A percentile compares a stretch with the other conserved stretches of the same genome.
Conservation (phyloP, 1,140 invertebrate genomes). For the Tetragonula clypearis region DNA sequence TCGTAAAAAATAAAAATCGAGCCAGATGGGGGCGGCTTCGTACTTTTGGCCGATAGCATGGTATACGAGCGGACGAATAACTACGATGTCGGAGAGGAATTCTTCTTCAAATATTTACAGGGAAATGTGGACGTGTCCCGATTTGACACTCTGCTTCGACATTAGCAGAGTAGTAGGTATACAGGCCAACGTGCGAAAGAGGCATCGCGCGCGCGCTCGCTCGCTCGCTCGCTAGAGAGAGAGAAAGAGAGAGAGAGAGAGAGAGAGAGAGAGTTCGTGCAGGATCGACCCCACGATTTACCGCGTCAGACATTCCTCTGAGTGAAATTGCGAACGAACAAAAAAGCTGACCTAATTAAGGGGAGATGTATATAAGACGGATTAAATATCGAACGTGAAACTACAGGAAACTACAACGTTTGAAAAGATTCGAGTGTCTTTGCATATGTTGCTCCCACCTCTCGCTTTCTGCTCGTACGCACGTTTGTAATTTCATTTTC, state of each 20-base stretch:
- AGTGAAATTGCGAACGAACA: constrained; percentile 14
- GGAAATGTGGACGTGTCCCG: constrained; percentile 24
- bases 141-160: constrained; percentile 28
- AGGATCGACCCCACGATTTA: constrained; percentile 5
- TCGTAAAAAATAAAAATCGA: constrained; percentile 6
- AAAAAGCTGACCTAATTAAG: constrained; percentile 18
- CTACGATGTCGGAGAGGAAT: constrained; percentile 31
- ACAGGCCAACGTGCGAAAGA: constrained; percentile 11
- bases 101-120: constrained; percentile 53
- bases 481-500: background rate
- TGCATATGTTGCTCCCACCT: background rate
- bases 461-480: background rate
- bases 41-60: background rate
- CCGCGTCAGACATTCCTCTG: background rate
- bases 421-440: background rate
- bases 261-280: constrained; percentile 5
- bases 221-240: no score
- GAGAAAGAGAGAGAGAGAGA: no score
- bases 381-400: constrained; percentile 12
- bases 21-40: background rate
- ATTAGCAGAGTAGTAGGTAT: constrained; percentile 43
- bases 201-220: background rate
- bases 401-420: no score
- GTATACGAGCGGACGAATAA: constrained; percentile 6
- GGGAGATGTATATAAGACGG: background rate